Evolutionary conservation across 2,888 invertebrate genomes (phyloP).

Genomic region (Heliconius charithonia): DNA sequence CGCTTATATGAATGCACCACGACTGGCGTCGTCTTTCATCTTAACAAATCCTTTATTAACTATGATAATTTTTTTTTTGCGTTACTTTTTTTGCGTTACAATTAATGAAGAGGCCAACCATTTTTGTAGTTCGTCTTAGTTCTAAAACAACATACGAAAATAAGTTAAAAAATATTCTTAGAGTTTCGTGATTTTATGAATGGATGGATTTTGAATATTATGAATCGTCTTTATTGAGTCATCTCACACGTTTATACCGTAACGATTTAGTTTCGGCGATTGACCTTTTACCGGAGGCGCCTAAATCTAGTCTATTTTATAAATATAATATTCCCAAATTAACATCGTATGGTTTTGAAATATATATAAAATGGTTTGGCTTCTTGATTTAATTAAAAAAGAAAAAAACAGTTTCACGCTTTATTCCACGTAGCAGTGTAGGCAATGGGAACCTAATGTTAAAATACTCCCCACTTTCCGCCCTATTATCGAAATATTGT

Average conservation of each 20-base stretch:
- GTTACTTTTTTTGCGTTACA: too few relatives aligned
- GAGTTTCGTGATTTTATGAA: constrained; percentile 37
- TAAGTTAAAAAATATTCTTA: constrained; percentile 9
- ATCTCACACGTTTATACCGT: constrained; percentile 29
- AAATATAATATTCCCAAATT: not conserved
- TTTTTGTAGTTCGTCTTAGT: too few relatives aligned
- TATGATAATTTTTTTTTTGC: too few relatives aligned
- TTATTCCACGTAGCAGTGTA: too few relatives aligned
- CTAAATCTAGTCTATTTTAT: constrained; percentile 6
- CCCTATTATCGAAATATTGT: too few relatives aligned
- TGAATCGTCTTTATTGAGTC: constrained; percentile 36
- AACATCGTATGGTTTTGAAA: not conserved
- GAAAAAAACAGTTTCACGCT: not conserved
- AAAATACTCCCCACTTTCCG: too few relatives aligned
- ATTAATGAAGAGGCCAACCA: too few relatives aligned
- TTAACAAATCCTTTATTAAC: too few relatives aligned
- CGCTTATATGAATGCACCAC: too few relatives aligned
- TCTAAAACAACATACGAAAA: constrained; percentile 5
- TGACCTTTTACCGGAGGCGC: constrained; percentile 30
- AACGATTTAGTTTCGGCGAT: constrained; percentile 20
- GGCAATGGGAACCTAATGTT: too few relatives aligned
- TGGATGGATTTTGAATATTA: constrained; percentile 25
- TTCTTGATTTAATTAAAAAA: not conserved
- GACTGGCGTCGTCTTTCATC: too few relatives aligned
- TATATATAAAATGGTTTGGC: not conserved